Percentiles rank a stretch among this genome's conserved stretches.
Evolutionary conservation across 2,888 invertebrate genomes (phyloP).

Genomic region (Podabrus alpinus): DNA sequence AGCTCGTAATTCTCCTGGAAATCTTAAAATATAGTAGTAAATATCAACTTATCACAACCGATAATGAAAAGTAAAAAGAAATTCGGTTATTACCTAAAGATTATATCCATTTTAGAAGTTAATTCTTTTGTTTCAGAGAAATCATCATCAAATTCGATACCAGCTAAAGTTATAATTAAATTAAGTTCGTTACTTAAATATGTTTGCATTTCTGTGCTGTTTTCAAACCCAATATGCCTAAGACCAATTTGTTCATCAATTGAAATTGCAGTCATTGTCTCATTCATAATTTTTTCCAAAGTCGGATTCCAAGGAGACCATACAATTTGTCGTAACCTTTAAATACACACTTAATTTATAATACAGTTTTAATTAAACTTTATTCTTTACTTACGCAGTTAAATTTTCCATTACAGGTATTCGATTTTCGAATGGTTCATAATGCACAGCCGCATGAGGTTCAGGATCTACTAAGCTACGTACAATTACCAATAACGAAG

Average conservation of each 20-base stretch:
- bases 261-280: not conserved
- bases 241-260: not conserved
- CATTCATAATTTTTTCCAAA: constrained; percentile 10
- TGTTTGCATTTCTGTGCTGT: constrained; percentile 1
- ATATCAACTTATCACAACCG: not conserved
- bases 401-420: constrained; percentile 11
- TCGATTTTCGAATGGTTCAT: constrained; percentile 8
- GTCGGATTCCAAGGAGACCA: constrained; percentile 21
- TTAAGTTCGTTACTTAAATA: constrained; percentile 22
- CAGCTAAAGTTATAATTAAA: constrained; percentile 53
- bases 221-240: not conserved
- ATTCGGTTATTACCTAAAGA: constrained; percentile 55
- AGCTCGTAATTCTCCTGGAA: constrained; percentile 65
- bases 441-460: constrained; percentile 36
- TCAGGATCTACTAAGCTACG: constrained; percentile 69
- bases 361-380: not conserved
- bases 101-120: constrained; percentile 58
- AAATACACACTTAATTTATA: not conserved
- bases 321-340: constrained; percentile 14
- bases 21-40: constrained; percentile 44
- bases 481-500: constrained; percentile 70
- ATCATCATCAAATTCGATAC: constrained; percentile 64
- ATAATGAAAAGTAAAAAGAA: not conserved
- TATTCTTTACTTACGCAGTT: constrained; percentile 11
- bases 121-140: constrained; percentile 54